These are phyloP conservation scores for Takifugu bimaculatus DNA, from an alignment of 2,113 vertebrate species.

Conservation along the genomic window DNA sequence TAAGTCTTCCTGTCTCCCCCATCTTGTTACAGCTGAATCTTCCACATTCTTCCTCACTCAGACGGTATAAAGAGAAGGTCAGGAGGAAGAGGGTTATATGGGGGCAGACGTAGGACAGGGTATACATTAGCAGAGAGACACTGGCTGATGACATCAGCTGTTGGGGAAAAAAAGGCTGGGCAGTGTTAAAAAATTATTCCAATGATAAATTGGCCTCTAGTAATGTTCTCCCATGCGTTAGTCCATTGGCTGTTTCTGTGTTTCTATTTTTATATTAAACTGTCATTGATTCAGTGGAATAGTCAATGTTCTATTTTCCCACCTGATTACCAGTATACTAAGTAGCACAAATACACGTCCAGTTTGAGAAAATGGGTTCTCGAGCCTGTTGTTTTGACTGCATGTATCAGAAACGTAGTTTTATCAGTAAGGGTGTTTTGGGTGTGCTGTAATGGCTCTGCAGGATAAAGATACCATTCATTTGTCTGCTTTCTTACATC, in stretches of 20 bases:
- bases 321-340: background rate
- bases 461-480: conserved; percentile 50
- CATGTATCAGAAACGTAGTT: conserved; percentile 2
- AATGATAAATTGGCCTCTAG: too few species aligned
- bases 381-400: background rate
- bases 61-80: conserved; percentile 56
- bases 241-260: too few species aligned
- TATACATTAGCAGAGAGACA: conserved; percentile 23
- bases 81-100: conserved; percentile 14
- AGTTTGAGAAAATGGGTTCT: too few species aligned
- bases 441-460: conserved; percentile 35
- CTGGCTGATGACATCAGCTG: background rate
- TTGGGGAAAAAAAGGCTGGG: conserved; percentile 9
- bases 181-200: background rate
- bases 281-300: background rate
- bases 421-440: conserved; percentile 40
- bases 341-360: too few species aligned
- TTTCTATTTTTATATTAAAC: too few species aligned
- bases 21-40: conserved; percentile 36
- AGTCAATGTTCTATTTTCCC: background rate
- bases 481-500: conserved; percentile 17
- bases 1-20: too few species aligned
- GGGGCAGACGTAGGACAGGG: background rate
- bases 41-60: conserved; percentile 45
- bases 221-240: too few species aligned